These are phyloP conservation scores for Zosterops hypoxanthus DNA, from an alignment of 2,113 vertebrate genomes.

Conservation along the genomic window DNA sequence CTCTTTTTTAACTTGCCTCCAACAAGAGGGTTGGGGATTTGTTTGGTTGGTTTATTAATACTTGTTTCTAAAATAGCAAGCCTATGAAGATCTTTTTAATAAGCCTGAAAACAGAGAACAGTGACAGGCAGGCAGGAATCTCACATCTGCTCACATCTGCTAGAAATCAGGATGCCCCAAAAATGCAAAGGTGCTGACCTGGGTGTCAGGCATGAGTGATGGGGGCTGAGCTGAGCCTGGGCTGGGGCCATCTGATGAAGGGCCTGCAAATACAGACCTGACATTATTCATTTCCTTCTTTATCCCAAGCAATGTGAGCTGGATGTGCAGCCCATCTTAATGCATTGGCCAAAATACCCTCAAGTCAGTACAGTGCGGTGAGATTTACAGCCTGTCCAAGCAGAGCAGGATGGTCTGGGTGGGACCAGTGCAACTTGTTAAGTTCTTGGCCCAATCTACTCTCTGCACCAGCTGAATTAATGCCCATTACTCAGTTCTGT, in stretches of 20 bases:
- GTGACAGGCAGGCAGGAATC: background rate
- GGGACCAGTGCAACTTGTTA: background rate
- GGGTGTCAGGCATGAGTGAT: accelerated
- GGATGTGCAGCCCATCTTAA: background rate
- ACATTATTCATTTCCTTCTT: background rate
- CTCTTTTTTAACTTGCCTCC: background rate
- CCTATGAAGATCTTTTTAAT: background rate
- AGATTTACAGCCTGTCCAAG: background rate
- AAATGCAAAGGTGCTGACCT: background rate
- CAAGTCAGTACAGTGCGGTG: accelerated
- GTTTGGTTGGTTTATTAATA: background rate
- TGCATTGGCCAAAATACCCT: background rate
- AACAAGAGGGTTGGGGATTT: background rate
- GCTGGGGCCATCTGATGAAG: background rate
- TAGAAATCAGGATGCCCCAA: background rate
- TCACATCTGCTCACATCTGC: background rate
- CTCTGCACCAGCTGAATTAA: background rate
- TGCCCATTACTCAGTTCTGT: background rate
- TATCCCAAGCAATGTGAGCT: background rate
- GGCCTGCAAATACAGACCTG: background rate
- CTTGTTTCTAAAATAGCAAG: background rate
- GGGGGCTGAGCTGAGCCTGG: background rate
- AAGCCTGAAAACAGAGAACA: background rate
- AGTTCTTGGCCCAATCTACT: background rate
- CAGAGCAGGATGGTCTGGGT: background rate